Evolutionary conservation across 2,113 vertebrate genomes (phyloP), one percentile per base, ranked within the genome.

Genomic region (Falco punctatus): DNA sequence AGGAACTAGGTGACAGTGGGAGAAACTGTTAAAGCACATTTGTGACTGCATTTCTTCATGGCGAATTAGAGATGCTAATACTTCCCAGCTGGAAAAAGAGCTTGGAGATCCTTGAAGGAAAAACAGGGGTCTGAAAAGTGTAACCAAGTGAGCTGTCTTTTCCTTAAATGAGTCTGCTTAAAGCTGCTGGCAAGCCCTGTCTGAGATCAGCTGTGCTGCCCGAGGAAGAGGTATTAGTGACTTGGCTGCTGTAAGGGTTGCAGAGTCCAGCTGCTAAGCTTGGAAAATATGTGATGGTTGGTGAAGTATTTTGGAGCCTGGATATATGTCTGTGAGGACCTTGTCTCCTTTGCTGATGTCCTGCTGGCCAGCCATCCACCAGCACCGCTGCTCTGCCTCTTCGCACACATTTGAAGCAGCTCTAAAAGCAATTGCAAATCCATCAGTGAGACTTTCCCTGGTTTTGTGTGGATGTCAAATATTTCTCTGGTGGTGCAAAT

Each of bases 121-220:
- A 92, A 67, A 5, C 35, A 78, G 33, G 49, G 59, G 61, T n/a
- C 73, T 84, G 70, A 85, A 69, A 55, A 92, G 55, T 88, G 57
- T 67, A 84, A 81, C 79, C 57, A 48, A 93, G 72, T 28, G 49
- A 69, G 61, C 80, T 90, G 78, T 65, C 35, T 40, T 72, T 44
- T 64, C 40, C 62, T 73, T 70, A 90, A 77, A 80, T 80, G 81
- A 94, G 81, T 65, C 77, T 82, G 2, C 92, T 92, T 69, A 58
- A 58, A 85, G 81, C 84, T 89, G 86, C 70, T 95, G 95, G 86
- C 94, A 92, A 95, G 66, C 42, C 92, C 70, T 92, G 86, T 13
- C 92, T 44, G 91, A 75, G 91, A 94, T 96, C 94, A 97, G 91
- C 93, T 95, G 94, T 65, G 73, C 91, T 85, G 96, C 96, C 92